Evolutionary conservation across 2,113 vertebrate species (phyloP).

Genomic region (Poecile atricapillus): DNA sequence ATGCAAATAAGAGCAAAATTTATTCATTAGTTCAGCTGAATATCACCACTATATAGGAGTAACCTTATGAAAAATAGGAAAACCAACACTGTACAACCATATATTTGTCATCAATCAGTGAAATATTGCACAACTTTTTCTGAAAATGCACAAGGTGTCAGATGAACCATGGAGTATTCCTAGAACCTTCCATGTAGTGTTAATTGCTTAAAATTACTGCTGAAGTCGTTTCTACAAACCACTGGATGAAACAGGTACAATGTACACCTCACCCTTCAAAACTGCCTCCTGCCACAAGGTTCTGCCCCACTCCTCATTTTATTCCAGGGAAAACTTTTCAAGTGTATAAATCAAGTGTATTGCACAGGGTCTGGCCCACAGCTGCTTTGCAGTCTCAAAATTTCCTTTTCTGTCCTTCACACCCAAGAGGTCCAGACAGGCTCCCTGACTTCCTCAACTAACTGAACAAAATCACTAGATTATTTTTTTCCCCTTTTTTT

Average conservation of each 20-base stretch:
- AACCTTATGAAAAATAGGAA: background rate
- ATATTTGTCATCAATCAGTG: background rate
- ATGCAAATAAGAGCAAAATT: background rate
- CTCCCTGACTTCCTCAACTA: background rate
- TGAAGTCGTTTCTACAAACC: too few species aligned
- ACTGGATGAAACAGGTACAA: background rate
- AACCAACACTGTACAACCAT: background rate
- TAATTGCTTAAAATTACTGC: background rate
- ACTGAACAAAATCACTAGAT: background rate
- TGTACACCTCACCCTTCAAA: background rate
- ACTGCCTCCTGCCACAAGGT: background rate
- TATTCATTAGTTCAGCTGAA: background rate
- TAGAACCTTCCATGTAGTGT: background rate
- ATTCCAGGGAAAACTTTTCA: background rate
- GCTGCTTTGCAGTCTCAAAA: background rate
- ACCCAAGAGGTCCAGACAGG: rapidly evolving
- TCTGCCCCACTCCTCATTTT: background rate
- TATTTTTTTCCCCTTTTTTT: too few species aligned
- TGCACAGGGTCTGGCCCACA: rapidly evolving
- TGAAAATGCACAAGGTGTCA: background rate
- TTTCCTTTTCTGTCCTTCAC: background rate
- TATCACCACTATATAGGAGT: background rate
- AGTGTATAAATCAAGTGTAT: background rate
- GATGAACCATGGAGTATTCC: background rate
- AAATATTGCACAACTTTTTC: background rate